Base-by-base conservation (phyloP, 2,888 invertebrate species). In the Cecidostiba fungosa region DNA sequence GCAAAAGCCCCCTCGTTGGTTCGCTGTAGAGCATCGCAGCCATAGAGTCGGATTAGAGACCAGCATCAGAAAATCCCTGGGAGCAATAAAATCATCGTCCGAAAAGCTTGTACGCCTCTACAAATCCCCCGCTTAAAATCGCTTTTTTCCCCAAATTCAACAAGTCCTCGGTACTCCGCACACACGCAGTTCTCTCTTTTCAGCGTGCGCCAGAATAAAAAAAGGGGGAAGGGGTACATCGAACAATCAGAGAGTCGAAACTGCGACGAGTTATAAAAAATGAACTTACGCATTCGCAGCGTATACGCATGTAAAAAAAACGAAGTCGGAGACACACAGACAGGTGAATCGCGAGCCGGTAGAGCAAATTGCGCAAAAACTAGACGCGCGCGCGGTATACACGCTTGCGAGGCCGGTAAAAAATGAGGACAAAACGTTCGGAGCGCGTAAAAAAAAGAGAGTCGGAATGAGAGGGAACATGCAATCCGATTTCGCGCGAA, bases 71-170 rank as follows among this genome's bases (percentile, higher is more conserved):
- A 70, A 70, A 70, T 36, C n/a, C 70, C n/a, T 23, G 43, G n/a
- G 32, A 73, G 62, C 62, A 66, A 77, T 66, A 62, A 77, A 62
- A 77, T 62, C 43, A 66, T 77, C 74, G 29, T 43, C 50, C 50
- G 39, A 62, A 74, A 74, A 66, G 43, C 82, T 59, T 39, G 73
- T 59, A n/a, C 23, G 14, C 43, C 26, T 73, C 66, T 62, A 69
- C 77, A 85, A 77, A 69, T 70, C 50, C 74, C 76, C 78, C 43
- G 84, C 82, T 83, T 85, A 86, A 85, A 74, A 84, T 77, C 50
- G 73, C 82, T 69, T 77, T 59, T 77, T 23, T 14, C 69, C 23
- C 69, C 23, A 36, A 77, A 39, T 62, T 77, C 23, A 62, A 62
- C 59, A 39, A 54, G 39, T 62, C 29, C 47, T 3, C 19, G 14